Evolutionary conservation across 2,797 vertebrate species (phyloP).

Genomic region (Labroides dimidiatus): DNA sequence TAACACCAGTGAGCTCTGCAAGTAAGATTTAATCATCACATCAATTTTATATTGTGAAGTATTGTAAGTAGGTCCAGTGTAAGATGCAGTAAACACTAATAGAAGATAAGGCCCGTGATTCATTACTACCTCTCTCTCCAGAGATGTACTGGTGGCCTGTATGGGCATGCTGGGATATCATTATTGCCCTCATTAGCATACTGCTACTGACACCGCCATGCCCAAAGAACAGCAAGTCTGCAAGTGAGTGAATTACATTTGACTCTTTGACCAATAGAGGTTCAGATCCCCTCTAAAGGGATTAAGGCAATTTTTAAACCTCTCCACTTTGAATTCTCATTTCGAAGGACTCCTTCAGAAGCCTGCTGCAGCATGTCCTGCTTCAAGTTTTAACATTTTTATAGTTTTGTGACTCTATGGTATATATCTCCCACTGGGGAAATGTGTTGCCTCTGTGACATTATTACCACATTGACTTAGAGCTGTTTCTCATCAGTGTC

Average conservation of each 20-base stretch:
- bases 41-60: not conserved
- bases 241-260: constrained; percentile 43
- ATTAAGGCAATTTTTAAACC: constrained; percentile 8
- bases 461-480: constrained; percentile 23
- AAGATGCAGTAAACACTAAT: not conserved
- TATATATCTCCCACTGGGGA: not conserved
- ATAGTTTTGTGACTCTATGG: not conserved
- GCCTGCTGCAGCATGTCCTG: not conserved
- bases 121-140: constrained; percentile 39
- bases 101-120: constrained; percentile 26
- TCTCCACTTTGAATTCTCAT: not conserved
- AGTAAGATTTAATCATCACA: not conserved
- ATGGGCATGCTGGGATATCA: constrained; percentile 24
- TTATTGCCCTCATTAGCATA: constrained; percentile 45
- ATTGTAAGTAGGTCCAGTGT: constrained; percentile 5
- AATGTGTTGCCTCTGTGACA: constrained; percentile 35
- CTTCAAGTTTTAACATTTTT: constrained; percentile 11
- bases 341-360: not conserved
- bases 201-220: constrained; percentile 8
- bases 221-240: constrained; percentile 32
- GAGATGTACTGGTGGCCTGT: constrained; percentile 35
- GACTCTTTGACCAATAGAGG: constrained; percentile 44
- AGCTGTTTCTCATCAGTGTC: constrained; percentile 39
- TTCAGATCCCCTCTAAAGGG: constrained; percentile 28
- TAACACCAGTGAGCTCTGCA: no score